Evolutionary conservation across 2,113 vertebrate genomes (phyloP), one percentile per base, ranked within the genome.

Genomic region (Coreoperca whiteheadi): DNA sequence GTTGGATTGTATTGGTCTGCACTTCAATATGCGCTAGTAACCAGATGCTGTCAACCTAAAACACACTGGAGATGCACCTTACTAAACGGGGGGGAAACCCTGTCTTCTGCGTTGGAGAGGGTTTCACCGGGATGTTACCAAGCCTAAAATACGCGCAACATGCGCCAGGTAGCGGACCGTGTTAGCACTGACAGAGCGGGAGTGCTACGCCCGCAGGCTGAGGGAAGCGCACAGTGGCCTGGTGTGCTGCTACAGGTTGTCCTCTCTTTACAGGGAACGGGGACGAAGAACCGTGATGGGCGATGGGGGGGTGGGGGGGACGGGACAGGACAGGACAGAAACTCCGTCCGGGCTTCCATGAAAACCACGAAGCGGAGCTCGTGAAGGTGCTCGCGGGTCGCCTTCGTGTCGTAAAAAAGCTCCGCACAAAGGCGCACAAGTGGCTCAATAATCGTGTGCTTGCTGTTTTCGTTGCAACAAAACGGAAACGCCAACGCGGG

Each of bases 171-270:
- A 9, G 18, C 28, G 48, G 66, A 20, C 18, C 4, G n/a, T 30
- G 34, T 68, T 10, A 12, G 25, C 43, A 8, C 25, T 41, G 43
- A 9, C 68, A n/a, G 63, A 68, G 37, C 53, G 5, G 25, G 6
- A n/a, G 8, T 34, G 66, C 21, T 28, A 14, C n/a, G n/a, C n/a
- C n/a, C n/a, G n/a, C n/a, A 54, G 50, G 37, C 9, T 43, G 67
- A 21, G 14, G 2, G 21, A 16, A 21, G 68, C 9, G 63, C 59
- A 8, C 61, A 18, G 23, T 6, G 18, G 39, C 3, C 3, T 70
- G 72, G 82, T 89, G 69, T 89, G 93, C 91, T 82, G 76, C 82
- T 88, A 86, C 91, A 91, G 87, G 92, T 90, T 51, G 32, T n/a
- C 23, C 39, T 41, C 39, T 56, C 15, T 80, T 23, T 43, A 16